Evolutionary conservation across 2,797 vertebrate species (phyloP).

Genomic region (Falco biarmicus): DNA sequence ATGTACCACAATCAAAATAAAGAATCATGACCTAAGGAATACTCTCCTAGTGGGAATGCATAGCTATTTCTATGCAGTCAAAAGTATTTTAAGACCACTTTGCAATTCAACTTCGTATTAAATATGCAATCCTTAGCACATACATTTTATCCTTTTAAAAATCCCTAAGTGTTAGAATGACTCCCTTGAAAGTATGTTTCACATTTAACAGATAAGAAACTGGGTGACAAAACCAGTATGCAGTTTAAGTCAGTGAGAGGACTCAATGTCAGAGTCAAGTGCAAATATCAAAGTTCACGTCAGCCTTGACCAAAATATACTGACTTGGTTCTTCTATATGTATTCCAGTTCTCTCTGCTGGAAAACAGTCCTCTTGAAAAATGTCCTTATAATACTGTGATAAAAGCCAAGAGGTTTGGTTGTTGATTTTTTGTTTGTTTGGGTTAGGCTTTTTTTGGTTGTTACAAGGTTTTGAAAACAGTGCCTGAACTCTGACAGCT

Average conservation of each 20-base stretch:
- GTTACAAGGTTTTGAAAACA: neutral
- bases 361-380: neutral
- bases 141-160: neutral
- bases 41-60: neutral
- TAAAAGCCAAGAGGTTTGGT: neutral
- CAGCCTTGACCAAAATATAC: neutral
- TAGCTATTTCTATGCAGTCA: neutral
- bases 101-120: neutral
- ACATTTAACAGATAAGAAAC: neutral
- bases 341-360: neutral
- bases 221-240: neutral
- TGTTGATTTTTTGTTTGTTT: neutral
- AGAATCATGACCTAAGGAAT: neutral
- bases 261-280: neutral
- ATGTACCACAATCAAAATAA: neutral
- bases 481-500: neutral
- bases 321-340: neutral
- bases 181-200: neutral
- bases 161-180: neutral
- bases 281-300: neutral
- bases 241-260: neutral
- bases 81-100: slow-evolving; percentile 9
- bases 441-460: neutral
- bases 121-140: neutral
- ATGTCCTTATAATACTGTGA: neutral